These are phyloP conservation scores for Orestias chungarensis DNA, from an alignment of 2,797 vertebrate species.

Conservation along the genomic window DNA sequence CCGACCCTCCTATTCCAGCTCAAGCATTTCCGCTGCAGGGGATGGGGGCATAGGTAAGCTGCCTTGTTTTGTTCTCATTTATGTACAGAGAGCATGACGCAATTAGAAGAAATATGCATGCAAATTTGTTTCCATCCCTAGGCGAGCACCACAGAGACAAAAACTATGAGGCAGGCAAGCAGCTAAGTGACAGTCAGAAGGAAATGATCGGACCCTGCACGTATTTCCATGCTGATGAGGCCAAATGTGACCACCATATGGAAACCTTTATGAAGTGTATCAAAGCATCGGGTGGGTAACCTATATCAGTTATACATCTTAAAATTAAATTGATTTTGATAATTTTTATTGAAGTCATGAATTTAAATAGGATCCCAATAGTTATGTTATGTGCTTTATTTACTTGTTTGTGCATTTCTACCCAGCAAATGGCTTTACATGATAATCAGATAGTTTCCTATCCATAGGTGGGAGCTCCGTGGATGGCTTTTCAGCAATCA, in stretches of 20 bases:
- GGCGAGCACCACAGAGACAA: constrained; percentile 74
- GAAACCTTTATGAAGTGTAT: constrained; percentile 90
- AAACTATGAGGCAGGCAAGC: constrained; percentile 72
- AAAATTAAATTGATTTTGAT: background rate
- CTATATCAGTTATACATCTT: background rate
- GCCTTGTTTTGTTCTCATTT: constrained; percentile 42
- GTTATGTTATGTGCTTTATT: background rate
- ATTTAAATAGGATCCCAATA: background rate
- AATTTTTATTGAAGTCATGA: constrained; percentile 7
- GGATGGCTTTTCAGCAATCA: constrained; percentile 90
- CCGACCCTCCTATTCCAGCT: constrained; percentile 76
- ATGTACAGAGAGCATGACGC: constrained; percentile 40
- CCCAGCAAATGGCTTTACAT: background rate
- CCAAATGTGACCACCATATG: constrained; percentile 92
- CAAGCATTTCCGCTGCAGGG: constrained; percentile 78
- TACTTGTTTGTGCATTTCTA: constrained; percentile 6
- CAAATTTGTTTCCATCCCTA: constrained; percentile 55
- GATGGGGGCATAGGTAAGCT: constrained; percentile 82
- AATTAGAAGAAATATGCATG: constrained; percentile 56
- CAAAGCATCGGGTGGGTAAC: constrained; percentile 82
- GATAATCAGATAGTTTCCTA: background rate
- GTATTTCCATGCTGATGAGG: constrained; percentile 84
- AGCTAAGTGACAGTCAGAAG: constrained; percentile 72
- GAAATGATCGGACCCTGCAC: constrained; percentile 72
- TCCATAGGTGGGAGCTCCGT: constrained; percentile 83